Evolutionary conservation across 2,797 vertebrate species (phyloP).

Genomic region (Fundulus diaphanus): DNA sequence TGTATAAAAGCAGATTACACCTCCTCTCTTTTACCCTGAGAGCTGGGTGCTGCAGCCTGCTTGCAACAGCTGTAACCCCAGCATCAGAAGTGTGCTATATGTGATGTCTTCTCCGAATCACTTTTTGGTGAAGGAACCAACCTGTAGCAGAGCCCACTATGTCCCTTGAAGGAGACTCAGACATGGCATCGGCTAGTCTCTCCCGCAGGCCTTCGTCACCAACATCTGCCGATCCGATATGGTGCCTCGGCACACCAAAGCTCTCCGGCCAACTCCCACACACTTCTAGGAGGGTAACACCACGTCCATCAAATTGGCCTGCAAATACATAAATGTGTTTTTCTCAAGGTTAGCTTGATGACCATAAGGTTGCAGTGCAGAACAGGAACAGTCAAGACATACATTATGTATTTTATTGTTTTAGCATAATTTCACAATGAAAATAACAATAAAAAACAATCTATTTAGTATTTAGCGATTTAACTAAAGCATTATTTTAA

Average conservation of each 20-base stretch:
- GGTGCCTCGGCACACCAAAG: constrained; percentile 89
- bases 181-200: constrained; percentile 97
- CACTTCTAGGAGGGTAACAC: constrained; percentile 95
- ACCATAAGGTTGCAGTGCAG: not conserved
- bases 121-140: no score
- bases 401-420: not conserved
- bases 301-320: constrained; percentile 93
- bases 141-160: constrained; percentile 94
- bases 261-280: constrained; percentile 98
- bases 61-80: no score
- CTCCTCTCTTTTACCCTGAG: no score
- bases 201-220: constrained; percentile 94
- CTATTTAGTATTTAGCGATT: not conserved
- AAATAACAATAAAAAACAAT: not conserved
- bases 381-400: constrained; percentile 4
- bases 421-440: not conserved
- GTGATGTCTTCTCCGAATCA: no score
- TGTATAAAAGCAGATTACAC: no score
- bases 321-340: constrained; percentile 21
- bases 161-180: constrained; percentile 94
- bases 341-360: not conserved
- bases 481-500: not conserved
- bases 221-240: constrained; percentile 87
- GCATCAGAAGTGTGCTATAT: no score
- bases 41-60: no score